phyloP scores from a whole-genome alignment of 2,113 vertebrate genomes.

The Cariama cristata region DNA sequence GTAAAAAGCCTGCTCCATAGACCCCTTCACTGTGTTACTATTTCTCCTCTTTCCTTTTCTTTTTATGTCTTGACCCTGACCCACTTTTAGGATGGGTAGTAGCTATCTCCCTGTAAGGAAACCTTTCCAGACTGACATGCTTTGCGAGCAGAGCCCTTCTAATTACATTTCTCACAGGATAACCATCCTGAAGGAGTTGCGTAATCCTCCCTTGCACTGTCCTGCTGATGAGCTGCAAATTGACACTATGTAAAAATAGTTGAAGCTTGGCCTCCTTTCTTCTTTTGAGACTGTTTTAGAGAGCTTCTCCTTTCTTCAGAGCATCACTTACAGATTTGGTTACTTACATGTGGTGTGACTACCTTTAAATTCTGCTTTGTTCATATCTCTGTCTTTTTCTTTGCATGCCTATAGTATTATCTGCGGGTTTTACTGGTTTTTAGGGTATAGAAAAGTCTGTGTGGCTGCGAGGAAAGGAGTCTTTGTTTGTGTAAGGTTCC shows the following conservation, averaged over 20 bases:
- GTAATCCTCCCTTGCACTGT: slow-evolving; percentile 61
- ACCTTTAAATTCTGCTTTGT: background rate
- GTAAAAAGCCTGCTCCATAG: background rate
- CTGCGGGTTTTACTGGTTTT: background rate
- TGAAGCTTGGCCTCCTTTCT: slow-evolving; percentile 44
- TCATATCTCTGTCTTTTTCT: background rate
- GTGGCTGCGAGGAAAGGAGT: background rate
- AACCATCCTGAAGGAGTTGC: slow-evolving; percentile 45
- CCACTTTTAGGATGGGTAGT: background rate
- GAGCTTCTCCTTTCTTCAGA: slow-evolving; percentile 14
- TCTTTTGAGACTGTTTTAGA: slow-evolving; percentile 28
- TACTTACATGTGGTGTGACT: background rate
- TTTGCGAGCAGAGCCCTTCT: background rate
- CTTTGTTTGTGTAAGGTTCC: background rate
- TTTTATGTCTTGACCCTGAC: slow-evolving; percentile 20
- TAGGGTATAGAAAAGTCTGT: background rate
- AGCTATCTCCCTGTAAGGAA: background rate
- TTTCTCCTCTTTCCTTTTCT: background rate
- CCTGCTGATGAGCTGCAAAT: slow-evolving; percentile 60
- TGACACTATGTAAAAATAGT: slow-evolving; percentile 66
- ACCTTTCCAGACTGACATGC: background rate
- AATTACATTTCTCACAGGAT: slow-evolving; percentile 39
- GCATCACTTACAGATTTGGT: background rate
- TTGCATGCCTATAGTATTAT: background rate
- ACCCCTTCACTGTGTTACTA: background rate